phyloP scores from a whole-genome alignment of 2,797 vertebrate genomes.

The Ptychobarbus kaznakovi region DNA sequence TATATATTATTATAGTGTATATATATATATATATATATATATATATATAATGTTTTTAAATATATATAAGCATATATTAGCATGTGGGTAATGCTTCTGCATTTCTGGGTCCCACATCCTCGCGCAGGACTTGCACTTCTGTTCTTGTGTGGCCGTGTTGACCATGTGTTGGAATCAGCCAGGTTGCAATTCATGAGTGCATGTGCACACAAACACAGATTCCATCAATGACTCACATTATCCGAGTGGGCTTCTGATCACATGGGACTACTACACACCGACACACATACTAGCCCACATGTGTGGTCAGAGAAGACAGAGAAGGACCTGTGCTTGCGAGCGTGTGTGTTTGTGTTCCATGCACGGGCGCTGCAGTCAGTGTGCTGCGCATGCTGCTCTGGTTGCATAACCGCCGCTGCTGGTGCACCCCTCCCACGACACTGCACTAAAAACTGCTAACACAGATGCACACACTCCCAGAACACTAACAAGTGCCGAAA shows the following conservation, averaged over 20 bases:
- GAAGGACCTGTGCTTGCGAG: conserved; percentile 55
- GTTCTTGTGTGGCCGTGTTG: not conserved
- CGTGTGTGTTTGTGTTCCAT: conserved; percentile 56
- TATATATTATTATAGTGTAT: too few species aligned
- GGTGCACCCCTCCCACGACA: conserved; percentile 71
- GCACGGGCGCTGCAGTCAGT: conserved; percentile 70
- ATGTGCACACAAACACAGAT: conserved; percentile 56
- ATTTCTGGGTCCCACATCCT: conserved; percentile 23
- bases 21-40: not conserved
- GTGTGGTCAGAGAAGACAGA: not conserved
- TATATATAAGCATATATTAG: not conserved
- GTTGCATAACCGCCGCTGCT: conserved; percentile 78
- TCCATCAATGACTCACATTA: conserved; percentile 45
- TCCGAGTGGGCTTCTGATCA: conserved; percentile 22
- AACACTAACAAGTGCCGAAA: conserved; percentile 40
- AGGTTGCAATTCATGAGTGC: conserved; percentile 46
- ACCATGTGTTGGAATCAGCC: conserved; percentile 22
- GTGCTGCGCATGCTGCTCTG: conserved; percentile 68
- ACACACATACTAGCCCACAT: conserved; percentile 30
- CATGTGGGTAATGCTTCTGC: not conserved
- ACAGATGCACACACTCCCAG: conserved; percentile 42
- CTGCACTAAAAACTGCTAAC: conserved; percentile 43
- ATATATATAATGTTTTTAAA: not conserved
- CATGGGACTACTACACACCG: conserved; percentile 18
- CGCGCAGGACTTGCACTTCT: not conserved